Evolutionary conservation across 2,113 vertebrate genomes (phyloP).

Genomic region (Empidonax alnorum): DNA sequence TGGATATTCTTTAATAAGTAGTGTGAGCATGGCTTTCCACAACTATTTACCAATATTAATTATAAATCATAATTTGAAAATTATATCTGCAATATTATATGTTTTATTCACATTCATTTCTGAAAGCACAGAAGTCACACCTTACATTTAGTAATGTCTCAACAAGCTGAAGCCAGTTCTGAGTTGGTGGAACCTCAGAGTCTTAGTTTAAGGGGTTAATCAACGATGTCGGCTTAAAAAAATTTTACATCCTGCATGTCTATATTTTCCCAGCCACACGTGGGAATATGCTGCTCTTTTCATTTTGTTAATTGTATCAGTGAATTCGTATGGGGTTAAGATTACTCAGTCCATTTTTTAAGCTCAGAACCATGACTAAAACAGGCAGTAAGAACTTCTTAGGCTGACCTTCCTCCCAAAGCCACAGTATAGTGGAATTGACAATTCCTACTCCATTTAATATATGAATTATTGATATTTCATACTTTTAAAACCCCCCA

Average conservation of each 20-base stretch:
- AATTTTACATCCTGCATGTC: background rate
- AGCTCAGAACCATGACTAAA: background rate
- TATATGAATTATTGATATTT: background rate
- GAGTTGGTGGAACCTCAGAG: background rate
- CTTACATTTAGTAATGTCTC: background rate
- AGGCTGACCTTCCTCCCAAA: background rate
- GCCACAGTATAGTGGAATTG: background rate
- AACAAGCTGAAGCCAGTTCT: background rate
- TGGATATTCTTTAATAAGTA: background rate
- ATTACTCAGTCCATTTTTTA: background rate
- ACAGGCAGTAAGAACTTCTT: background rate
- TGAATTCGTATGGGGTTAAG: background rate
- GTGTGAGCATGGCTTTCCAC: background rate
- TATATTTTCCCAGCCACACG: background rate
- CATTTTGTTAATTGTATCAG: accelerated
- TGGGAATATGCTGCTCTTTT: background rate
- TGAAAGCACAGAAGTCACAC: background rate
- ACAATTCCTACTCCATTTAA: background rate
- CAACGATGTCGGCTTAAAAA: background rate
- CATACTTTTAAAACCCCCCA: background rate
- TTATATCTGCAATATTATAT: background rate
- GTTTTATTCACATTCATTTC: background rate
- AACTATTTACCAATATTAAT: background rate
- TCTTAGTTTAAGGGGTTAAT: background rate
- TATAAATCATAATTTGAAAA: background rate